Evolutionary conservation across 2,888 invertebrate species (phyloP), one percentile per base, ranked within the genome.

Genomic region (Perizoma flavofasciatum): DNA sequence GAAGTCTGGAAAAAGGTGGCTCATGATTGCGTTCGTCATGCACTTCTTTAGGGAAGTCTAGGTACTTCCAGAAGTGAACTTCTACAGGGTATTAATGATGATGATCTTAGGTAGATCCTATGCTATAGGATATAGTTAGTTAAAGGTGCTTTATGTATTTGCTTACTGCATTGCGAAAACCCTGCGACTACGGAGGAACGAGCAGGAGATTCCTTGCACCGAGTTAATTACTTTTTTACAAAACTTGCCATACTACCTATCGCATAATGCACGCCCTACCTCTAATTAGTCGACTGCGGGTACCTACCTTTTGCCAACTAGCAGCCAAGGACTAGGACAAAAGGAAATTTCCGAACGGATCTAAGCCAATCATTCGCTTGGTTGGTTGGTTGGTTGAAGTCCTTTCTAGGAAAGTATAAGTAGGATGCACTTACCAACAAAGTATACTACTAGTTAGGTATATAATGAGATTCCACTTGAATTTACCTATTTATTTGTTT

Each of bases 291-390:
- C 53, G 32, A 43, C 55, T 55, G 50, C 50, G 33, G 54, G 39
- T n/a, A 52, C 49, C 39, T 50, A 33, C 1, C 22, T 22, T 3
- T 22, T 22, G 22, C 22, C 22, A 22, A 3, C 22, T 22, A 22
- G 22, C 22, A 22, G 22, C 22, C 22, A 22, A 22, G 40, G n/a
- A 50, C n/a, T 39, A 45, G 37, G 40, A 55, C 44, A 51, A 55
- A 52, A 55, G 60, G 48, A 55, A 52, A 49, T 54, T 59, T 59
- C 60, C 49, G 50, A 51, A 57, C 51, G 47, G 57, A 57, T 39
- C 40, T 55, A 37, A 50, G 50, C 49, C 50, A 50, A 57, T 57
- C 50, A 39, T 33, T 5, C 39, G 40, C 37, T 48, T 48, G 41
- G 35, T 35, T 51, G 48, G 22, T 35, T 51, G 48, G 22, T 22